These are phyloP conservation scores for Cyphomyrus plagiostoma DNA, from an alignment of 2,113 vertebrate species.

Conservation along the genomic window DNA sequence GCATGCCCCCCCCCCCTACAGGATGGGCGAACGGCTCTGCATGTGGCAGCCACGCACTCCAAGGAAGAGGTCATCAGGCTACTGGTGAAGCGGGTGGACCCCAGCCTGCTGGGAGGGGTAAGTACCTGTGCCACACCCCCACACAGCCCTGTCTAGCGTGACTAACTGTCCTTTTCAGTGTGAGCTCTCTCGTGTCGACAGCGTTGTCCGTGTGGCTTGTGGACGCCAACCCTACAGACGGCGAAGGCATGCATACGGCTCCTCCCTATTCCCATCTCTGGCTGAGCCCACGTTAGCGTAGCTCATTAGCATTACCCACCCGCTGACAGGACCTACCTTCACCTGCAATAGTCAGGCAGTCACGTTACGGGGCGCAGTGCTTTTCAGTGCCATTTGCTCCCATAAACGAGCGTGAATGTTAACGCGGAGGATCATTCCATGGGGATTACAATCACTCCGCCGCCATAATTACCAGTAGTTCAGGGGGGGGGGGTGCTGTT, in stretches of 20 bases:
- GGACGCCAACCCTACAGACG: neutral
- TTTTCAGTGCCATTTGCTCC: neutral
- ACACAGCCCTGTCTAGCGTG: neutral
- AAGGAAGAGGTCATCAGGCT: slow-evolving; percentile 45
- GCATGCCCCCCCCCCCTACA: slow-evolving; percentile 9
- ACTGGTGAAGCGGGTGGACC: slow-evolving; percentile 42
- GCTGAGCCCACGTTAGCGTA: neutral
- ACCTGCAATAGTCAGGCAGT: neutral
- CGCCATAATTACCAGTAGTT: neutral
- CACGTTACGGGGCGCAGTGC: neutral
- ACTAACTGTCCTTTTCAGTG: slow-evolving; percentile 10
- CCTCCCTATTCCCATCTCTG: neutral
- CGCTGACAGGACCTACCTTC: neutral
- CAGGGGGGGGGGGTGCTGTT: neutral
- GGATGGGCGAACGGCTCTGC: slow-evolving; percentile 41
- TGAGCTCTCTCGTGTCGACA: neutral
- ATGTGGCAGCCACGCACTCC: slow-evolving; percentile 42
- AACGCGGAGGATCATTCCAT: neutral
- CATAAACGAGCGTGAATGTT: neutral
- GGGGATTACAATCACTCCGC: neutral
- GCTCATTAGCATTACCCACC: neutral
- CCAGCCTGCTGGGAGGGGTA: slow-evolving; percentile 46
- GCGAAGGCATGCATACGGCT: too few species aligned
- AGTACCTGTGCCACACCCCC: neutral
- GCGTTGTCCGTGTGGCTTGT: neutral